Base-by-base conservation (phyloP, 2,888 invertebrate species). In the Gastracanthus pulcherrimus region DNA sequence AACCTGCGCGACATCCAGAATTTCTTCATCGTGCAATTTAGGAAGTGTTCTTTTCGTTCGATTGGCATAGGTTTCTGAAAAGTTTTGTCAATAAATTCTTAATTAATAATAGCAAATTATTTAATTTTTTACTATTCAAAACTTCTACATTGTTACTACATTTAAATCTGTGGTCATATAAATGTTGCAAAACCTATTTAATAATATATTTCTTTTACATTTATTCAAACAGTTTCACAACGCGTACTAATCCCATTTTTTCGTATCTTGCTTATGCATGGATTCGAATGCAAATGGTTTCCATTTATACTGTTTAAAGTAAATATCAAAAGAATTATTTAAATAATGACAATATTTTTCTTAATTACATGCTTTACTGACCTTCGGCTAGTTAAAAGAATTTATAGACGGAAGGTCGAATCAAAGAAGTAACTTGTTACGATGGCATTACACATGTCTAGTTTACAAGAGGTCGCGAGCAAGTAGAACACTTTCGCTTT, bases 51-150 rank as follows among this genome's bases (percentile, higher is more conserved):
- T 94, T 82, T 94, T 94, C 69, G 92, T 93, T 66, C 96, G 93
- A 19, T 94, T 93, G 51, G 93, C 93, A 90, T 97, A 97, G 26
- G 97, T 97, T 78, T 93, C 96, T 96, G 93, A 34, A 84, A 80
- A 64, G 13, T 64, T 34, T 4, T n/a, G 0, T 9, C 31, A n/a
- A 26, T 34, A 36, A 34, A 9, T 9, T 58, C 26, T 2, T 26
- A 58, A 29, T 0, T 26, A 58, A n/a, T 1, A 58, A 29, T 13
- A n/a, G 23, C 3, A 13, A 29, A 58, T 3, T 26, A 26, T 0
- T 26, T 13, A 29, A 2, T 48, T 67, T 16, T 23, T n/a, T n/a
- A n/a, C n/a, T n/a, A n/a, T n/a, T n/a, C n/a, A n/a, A n/a, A n/a
- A n/a, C n/a, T n/a, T n/a, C n/a, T n/a, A n/a, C n/a, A n/a, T n/a